A percentile compares a stretch with the other conserved stretches of the same genome.
Conservation (phyloP, 2,888 invertebrate genomes). For the Microdon myrmicae region DNA sequence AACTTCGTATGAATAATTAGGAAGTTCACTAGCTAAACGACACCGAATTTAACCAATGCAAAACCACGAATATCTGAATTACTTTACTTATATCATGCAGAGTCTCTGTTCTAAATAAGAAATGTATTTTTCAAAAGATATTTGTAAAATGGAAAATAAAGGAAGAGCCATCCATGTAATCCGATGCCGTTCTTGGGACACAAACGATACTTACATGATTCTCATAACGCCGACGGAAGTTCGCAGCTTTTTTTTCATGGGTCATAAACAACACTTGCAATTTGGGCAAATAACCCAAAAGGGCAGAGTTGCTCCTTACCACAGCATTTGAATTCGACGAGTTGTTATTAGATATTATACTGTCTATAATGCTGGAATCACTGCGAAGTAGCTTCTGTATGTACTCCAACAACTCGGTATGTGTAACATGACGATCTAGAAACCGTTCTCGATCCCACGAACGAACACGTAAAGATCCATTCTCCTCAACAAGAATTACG, state of each 20-base stretch:
- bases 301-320: slow-evolving; percentile 58
- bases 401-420: slow-evolving; percentile 75
- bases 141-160: background rate
- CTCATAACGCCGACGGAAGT: slow-evolving; percentile 75
- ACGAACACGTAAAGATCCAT: slow-evolving; percentile 65
- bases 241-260: slow-evolving; percentile 74
- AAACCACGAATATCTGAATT: too few relatives aligned
- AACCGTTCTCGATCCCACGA: slow-evolving; percentile 75
- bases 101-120: too few relatives aligned
- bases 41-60: too few relatives aligned
- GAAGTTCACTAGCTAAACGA: too few relatives aligned
- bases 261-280: slow-evolving; percentile 75
- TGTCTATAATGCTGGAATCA: slow-evolving; percentile 63
- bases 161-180: background rate
- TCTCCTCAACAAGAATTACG: slow-evolving; percentile 70
- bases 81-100: too few relatives aligned
- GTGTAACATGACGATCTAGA: slow-evolving; percentile 73
- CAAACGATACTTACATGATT: slow-evolving; percentile 71
- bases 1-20: too few relatives aligned
- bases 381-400: slow-evolving; percentile 74
- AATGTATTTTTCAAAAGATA: background rate
- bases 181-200: background rate
- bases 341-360: slow-evolving; percentile 54
- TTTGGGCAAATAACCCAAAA: slow-evolving; percentile 64
- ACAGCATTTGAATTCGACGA: slow-evolving; percentile 56